Conservation (phyloP, 1,140 invertebrate genomes). For the Carcinoscorpius rotundicauda region DNA sequence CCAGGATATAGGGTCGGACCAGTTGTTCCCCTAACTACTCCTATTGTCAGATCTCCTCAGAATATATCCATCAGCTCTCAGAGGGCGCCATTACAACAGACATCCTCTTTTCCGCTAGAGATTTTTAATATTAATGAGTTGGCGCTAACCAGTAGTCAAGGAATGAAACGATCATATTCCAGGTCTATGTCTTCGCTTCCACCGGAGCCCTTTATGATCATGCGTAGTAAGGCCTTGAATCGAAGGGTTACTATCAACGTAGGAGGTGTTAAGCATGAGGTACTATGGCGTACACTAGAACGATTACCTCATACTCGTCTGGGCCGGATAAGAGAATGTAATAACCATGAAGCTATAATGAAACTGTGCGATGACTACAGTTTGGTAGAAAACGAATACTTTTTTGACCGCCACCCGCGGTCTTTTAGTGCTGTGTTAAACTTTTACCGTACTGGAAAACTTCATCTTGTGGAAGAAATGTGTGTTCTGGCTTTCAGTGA, state of each 20-base stretch:
- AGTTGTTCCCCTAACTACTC: too few relatives aligned
- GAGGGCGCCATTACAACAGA: too few relatives aligned
- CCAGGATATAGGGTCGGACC: too few relatives aligned
- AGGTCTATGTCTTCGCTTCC: constrained; percentile 74
- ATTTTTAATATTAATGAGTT: too few relatives aligned
- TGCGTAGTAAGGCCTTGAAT: constrained; percentile 78
- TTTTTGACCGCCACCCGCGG: constrained; percentile 95
- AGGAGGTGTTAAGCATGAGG: constrained; percentile 87
- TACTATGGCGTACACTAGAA: constrained; percentile 85
- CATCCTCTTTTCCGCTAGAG: too few relatives aligned
- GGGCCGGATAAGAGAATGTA: constrained; percentile 79
- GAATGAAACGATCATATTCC: constrained; percentile 50
- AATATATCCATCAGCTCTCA: too few relatives aligned
- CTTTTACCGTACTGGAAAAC: constrained; percentile 93
- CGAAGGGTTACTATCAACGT: constrained; percentile 89
- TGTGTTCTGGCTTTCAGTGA: constrained; percentile 96
- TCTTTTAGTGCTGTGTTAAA: constrained; percentile 96
- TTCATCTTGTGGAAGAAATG: constrained; percentile 97
- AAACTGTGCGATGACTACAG: constrained; percentile 90
- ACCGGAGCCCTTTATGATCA: constrained; percentile 89
- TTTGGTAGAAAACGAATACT: constrained; percentile 94
- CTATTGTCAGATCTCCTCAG: too few relatives aligned
- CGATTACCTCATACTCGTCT: constrained; percentile 87
- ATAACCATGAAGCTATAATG: constrained; percentile 87
- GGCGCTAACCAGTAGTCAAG: not conserved